A percentile compares a stretch with the other conserved stretches of the same genome.
phyloP scores from a whole-genome alignment of 2,797 vertebrate species.

The Gambusia yucatana region DNA sequence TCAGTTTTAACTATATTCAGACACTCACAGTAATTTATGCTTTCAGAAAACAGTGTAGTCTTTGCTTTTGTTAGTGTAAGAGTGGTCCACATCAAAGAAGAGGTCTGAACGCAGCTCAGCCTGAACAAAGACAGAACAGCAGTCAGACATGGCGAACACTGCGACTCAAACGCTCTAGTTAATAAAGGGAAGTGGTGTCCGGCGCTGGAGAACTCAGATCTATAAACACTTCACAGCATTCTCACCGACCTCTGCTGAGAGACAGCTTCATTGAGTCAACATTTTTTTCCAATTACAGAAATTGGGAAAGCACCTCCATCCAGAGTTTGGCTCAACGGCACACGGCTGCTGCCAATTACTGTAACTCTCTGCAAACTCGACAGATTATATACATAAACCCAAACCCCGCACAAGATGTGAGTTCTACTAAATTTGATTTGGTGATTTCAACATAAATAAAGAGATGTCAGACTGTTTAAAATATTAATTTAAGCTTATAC shows the following conservation, averaged over 20 bases:
- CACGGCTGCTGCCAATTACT: neutral
- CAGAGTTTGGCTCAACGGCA: neutral
- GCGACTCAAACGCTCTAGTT: slow-evolving; percentile 20
- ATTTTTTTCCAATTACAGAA: neutral
- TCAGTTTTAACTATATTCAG: neutral
- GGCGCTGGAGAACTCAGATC: neutral
- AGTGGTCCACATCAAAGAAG: slow-evolving; percentile 37
- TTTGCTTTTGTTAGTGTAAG: slow-evolving; percentile 24
- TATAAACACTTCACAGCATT: slow-evolving; percentile 20
- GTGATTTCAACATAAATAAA: neutral
- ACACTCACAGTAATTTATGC: slow-evolving; percentile 13
- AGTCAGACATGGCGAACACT: slow-evolving; percentile 2
- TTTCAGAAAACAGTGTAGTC: slow-evolving; percentile 11
- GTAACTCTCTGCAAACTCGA: neutral
- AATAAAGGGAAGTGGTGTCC: slow-evolving; percentile 24
- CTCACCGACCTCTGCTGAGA: slow-evolving; percentile 5
- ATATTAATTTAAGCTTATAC: neutral
- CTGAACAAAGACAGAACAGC: slow-evolving; percentile 35
- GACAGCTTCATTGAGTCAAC: neutral
- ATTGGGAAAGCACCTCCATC: neutral
- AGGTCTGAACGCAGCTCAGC: slow-evolving; percentile 2
- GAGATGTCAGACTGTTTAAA: neutral
- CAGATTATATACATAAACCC: neutral
- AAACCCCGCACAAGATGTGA: neutral
- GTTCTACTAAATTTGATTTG: neutral